A percentile compares a stretch with the other conserved stretches of the same genome.
These are phyloP conservation scores for Erynnis tages DNA, from an alignment of 2,888 invertebrate species.

Conservation along the genomic window DNA sequence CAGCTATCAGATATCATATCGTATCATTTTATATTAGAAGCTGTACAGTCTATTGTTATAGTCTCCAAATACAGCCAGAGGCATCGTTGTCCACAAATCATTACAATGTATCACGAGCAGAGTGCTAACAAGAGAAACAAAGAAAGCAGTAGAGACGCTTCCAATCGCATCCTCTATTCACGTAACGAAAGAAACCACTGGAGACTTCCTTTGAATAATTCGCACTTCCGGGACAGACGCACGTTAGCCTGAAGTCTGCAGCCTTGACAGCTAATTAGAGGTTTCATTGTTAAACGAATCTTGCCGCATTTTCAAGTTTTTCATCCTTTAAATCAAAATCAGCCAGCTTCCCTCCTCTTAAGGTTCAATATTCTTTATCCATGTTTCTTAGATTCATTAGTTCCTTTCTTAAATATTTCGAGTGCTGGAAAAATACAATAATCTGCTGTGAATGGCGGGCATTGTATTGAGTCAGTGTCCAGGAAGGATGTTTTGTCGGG, in stretches of 20 bases:
- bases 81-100: neutral
- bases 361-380: slow-evolving; percentile 47
- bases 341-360: slow-evolving; percentile 34
- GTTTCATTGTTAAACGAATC: slow-evolving; percentile 76
- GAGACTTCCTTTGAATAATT: slow-evolving; percentile 79
- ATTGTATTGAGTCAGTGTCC: slow-evolving; percentile 80
- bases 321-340: slow-evolving; percentile 36
- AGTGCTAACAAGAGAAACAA: slow-evolving; percentile 13
- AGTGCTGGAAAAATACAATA: slow-evolving; percentile 79
- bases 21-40: too few species aligned
- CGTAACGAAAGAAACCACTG: slow-evolving; percentile 73
- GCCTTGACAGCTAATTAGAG: slow-evolving; percentile 79
- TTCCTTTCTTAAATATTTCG: slow-evolving; percentile 75
- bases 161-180: slow-evolving; percentile 45
- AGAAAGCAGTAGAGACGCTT: slow-evolving; percentile 10
- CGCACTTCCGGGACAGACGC: slow-evolving; percentile 70
- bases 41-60: too few species aligned
- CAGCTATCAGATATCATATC: too few species aligned
- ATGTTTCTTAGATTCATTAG: slow-evolving; percentile 60
- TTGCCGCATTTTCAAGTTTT: slow-evolving; percentile 49
- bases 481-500: slow-evolving; percentile 77
- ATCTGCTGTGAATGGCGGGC: slow-evolving; percentile 70
- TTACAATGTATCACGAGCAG: neutral
- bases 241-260: slow-evolving; percentile 57
- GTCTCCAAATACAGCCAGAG: too few species aligned